phyloP scores from a whole-genome alignment of 2,113 vertebrate species.

The Ondatra zibethicus region DNA sequence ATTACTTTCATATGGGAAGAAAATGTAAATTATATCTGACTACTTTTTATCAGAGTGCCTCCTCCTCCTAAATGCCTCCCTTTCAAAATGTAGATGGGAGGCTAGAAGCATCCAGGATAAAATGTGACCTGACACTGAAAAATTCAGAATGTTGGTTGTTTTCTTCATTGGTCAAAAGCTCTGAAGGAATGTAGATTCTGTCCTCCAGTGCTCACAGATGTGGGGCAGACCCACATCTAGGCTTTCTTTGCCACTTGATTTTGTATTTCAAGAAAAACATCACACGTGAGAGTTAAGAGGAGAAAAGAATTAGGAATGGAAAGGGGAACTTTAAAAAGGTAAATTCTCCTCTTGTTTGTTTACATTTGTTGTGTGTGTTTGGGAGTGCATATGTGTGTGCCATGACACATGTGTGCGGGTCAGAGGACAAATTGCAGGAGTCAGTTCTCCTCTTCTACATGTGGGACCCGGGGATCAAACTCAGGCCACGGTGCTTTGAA shows the following conservation, averaged over 20 bases:
- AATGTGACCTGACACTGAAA: background rate
- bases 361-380: background rate
- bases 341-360: background rate
- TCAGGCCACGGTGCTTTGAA: background rate
- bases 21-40: background rate
- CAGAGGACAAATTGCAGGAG: background rate
- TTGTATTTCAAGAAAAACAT: slow-evolving; percentile 26
- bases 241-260: slow-evolving; percentile 31
- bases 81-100: slow-evolving; percentile 47
- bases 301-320: too few relatives aligned
- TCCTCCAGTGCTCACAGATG: background rate
- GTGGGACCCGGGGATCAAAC: background rate
- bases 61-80: background rate
- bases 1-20: slow-evolving; percentile 14
- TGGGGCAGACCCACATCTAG: background rate
- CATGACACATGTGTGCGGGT: background rate
- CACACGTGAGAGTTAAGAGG: background rate
- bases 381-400: background rate
- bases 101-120: background rate
- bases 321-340: background rate
- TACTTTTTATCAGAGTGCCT: background rate
- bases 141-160: slow-evolving; percentile 26
- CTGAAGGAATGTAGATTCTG: slow-evolving; percentile 34
- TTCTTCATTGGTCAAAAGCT: slow-evolving; percentile 33
- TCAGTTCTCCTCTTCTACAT: background rate